Evolutionary conservation across 2,113 vertebrate genomes (phyloP), one percentile per base, ranked within the genome.

Genomic region (Steatornis caripensis): DNA sequence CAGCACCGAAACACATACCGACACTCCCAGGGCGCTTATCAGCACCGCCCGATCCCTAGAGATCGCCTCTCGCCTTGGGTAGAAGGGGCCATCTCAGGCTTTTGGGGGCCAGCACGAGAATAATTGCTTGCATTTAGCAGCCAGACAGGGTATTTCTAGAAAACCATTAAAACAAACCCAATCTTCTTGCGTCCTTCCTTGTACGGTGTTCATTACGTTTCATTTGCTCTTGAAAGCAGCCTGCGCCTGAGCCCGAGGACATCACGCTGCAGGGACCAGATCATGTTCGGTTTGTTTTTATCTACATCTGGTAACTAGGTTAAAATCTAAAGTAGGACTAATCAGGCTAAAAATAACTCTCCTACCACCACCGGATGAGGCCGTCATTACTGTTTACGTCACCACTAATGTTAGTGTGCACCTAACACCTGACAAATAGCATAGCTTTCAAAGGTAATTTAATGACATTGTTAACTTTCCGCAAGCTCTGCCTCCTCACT

Each of bases 311-410:
- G 77, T 91, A 96, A 66, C 75, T 74, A 69, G 70, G 54, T 77
- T 66, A 70, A 75, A 61, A 93, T 80, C 87, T 45, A 83, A 88
- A 90, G 80, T 85, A 90, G 84, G 89, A 85, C 94, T 95, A 95
- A 90, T 74, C 87, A 27, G 78, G 58, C 58, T 93, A 70, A 90
- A 94, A 96, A 88, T 58, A 95, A 65, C 21, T 0, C 17, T 5
- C 57, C 45, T 80, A 53, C 74, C 72, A 39, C 37, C 37, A 5
- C 43, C 24, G 64, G 91, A 43, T 46, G 64, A 48, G 92, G 87
- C 39, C 49, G 72, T 36, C 75, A 19, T n/a, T 64, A 39, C 45
- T 2, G 2, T n/a, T 75, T 75, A 41, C 51, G 15, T 89, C 83
- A 39, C 68, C 45, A 26, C 43, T 23, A 37, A 45, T 30, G 34